These are phyloP conservation scores for Macrotrachela quadricornifera DNA, from an alignment of 1,140 invertebrate species.

Conservation along the genomic window DNA sequence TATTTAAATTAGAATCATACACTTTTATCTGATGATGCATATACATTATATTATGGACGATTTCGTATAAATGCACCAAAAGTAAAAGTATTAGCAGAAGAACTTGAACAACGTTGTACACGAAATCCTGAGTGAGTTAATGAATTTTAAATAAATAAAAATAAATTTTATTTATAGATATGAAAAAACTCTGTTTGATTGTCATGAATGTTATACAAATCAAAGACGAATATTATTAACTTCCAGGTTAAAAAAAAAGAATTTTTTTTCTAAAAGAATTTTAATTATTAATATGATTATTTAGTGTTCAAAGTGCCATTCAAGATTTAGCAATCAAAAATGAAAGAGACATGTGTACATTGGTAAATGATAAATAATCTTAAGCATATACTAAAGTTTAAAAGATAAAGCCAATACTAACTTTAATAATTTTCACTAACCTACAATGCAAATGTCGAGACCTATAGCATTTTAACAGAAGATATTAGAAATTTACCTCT, in stretches of 20 bases:
- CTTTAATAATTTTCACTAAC: too few species aligned
- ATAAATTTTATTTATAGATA: conserved; percentile 36
- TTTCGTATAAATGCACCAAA: conserved; percentile 67
- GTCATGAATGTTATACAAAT: conserved; percentile 60
- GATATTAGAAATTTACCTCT: too few species aligned
- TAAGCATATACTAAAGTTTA: too few species aligned
- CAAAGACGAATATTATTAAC: conserved; percentile 47
- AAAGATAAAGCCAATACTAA: too few species aligned
- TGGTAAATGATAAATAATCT: conserved; percentile 30
- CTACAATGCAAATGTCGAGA: too few species aligned
- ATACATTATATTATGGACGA: conserved; percentile 75
- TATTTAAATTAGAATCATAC: neutral
- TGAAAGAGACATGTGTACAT: conserved; percentile 59
- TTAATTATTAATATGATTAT: too few species aligned
- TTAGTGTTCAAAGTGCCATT: conserved; percentile 40
- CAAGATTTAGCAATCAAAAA: conserved; percentile 44
- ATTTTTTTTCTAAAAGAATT: too few species aligned
- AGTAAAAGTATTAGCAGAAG: conserved; percentile 52
- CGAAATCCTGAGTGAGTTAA: conserved; percentile 43
- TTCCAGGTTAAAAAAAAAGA: neutral
- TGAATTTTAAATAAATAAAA: neutral
- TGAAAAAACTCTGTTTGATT: conserved; percentile 49
- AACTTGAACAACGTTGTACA: conserved; percentile 52
- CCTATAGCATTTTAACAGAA: too few species aligned
- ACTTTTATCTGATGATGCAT: conserved; percentile 43